Evolutionary conservation across 2,113 vertebrate species (phyloP), one percentile per base, ranked within the genome.

Genomic region (Pongo abelii): DNA sequence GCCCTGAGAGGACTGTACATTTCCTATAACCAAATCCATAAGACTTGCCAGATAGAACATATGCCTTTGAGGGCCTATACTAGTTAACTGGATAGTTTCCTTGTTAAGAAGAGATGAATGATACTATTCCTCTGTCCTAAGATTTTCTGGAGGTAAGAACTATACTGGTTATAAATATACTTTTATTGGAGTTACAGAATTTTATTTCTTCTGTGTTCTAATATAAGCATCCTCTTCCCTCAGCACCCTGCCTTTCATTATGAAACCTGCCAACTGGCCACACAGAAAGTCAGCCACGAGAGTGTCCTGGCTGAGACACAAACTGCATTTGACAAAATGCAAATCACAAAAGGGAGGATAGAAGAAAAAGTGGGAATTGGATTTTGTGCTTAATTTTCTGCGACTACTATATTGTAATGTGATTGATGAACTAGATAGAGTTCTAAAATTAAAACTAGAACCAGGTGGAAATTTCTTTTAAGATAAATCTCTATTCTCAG

Each of bases 371-470:
- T 23, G 23, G 30, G 22, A 52, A 35, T 0, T 55, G 52, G 35
- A 78, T 30, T 84, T 91, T n/a, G 11, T 2, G 22, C 57, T 90
- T 81, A 92, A 92, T 96, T 89, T 94, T 94, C 48, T 48, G 27
- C 32, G 90, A 55, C 67, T 77, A 84, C 64, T 90, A 27, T 2
- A 59, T 8, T 57, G 35, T 88, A 77, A 94, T 40, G 55, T 75
- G 83, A 89, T 6, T 90, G 84, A 96, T 69, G 89, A 91, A 84
- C n/a, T 30, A 84, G 70, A 79, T 35, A 83, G 91, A 83, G 23
- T 75, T 95, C 85, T 94, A 93, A 95, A 92, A 93, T 83, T 81
- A 84, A 97, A 95, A 98, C 27, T 59, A 93, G 93, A 94, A 84
- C 5, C 13, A 91, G 91, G 79, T 59, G 5, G 52, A 84, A 75